These are phyloP conservation scores for Folsomia candida DNA, from an alignment of 2,888 invertebrate genomes.

Conservation along the genomic window DNA sequence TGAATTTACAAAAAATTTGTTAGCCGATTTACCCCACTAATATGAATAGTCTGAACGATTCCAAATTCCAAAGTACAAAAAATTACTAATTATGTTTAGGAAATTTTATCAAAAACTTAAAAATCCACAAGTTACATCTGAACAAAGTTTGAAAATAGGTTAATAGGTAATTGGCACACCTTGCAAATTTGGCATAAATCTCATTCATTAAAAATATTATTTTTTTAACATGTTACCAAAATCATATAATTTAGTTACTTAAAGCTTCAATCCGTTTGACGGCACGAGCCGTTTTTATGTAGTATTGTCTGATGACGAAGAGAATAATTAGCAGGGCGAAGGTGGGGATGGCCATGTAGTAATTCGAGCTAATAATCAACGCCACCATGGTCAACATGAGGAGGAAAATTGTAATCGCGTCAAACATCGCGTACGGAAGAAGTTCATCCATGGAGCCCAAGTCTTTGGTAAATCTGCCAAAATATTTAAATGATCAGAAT, in stretches of 20 bases:
- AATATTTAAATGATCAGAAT: no score
- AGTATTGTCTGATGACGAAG: slow-evolving; percentile 71
- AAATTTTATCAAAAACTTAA: no score
- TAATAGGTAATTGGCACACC: no score
- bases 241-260: slow-evolving; percentile 52
- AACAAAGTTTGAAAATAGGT: no score
- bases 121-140: no score
- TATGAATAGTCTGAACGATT: no score
- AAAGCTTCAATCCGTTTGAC: slow-evolving; percentile 63
- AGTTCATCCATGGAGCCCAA: slow-evolving; percentile 64
- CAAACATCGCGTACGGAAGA: slow-evolving; percentile 65
- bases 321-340: slow-evolving; percentile 69
- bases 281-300: slow-evolving; percentile 74
- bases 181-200: no score
- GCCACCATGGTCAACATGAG: slow-evolving; percentile 56
- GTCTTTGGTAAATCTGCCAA: slow-evolving; percentile 58
- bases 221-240: background rate
- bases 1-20: no score
- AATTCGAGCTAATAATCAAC: slow-evolving; percentile 56
- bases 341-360: slow-evolving; percentile 61
- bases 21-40: no score
- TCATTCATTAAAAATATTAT: background rate
- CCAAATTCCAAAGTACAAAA: no score
- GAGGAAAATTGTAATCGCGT: slow-evolving; percentile 57
- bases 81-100: no score